These are phyloP conservation scores for Didymodactylos carnosus DNA, from an alignment of 2,888 invertebrate species.

Conservation along the genomic window DNA sequence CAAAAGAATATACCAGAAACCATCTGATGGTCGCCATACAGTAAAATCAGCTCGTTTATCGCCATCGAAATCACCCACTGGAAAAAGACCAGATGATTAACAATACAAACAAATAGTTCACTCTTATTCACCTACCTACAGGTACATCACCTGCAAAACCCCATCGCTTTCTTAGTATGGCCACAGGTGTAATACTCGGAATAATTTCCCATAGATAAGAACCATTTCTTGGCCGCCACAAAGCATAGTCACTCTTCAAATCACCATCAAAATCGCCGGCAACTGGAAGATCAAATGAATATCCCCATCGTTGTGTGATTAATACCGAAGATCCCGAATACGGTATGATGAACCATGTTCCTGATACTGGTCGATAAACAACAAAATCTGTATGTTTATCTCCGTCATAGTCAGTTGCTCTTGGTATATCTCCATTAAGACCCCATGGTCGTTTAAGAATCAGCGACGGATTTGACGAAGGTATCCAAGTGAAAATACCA, in stretches of 20 bases:
- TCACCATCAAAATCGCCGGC: neutral
- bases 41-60: neutral
- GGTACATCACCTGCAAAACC: neutral
- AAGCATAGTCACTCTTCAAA: neutral
- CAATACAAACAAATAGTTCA: neutral
- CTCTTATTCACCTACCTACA: neutral
- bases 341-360: neutral
- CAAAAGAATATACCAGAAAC: neutral
- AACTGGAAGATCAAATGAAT: neutral
- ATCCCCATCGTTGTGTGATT: neutral
- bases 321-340: neutral
- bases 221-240: neutral
- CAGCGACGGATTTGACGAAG: neutral
- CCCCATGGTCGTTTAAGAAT: neutral
- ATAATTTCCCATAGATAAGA: neutral
- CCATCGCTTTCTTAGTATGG: neutral
- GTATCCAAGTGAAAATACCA: neutral
- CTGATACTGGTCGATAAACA: neutral
- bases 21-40: neutral
- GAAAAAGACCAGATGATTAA: neutral
- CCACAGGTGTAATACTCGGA: neutral
- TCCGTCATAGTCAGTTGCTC: neutral
- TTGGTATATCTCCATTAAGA: neutral
- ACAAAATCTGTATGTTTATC: neutral
- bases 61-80: neutral